These are phyloP conservation scores for Sciurus vulgaris DNA, from an alignment of 2,797 vertebrate genomes.

Conservation along the genomic window DNA sequence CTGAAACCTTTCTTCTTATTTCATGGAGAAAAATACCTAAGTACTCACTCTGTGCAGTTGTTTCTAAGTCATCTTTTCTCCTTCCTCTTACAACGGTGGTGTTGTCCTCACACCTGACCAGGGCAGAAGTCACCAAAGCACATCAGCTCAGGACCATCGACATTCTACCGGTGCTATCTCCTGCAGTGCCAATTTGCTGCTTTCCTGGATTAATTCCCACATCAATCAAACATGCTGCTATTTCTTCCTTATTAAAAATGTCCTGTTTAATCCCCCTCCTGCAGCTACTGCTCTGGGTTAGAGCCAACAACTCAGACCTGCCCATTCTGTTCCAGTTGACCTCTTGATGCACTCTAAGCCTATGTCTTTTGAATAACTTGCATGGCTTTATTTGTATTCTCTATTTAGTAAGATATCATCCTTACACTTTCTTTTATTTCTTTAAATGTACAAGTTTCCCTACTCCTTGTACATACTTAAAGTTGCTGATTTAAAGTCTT, in stretches of 20 bases:
- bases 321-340: not conserved
- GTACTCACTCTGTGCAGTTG: not conserved
- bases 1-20: not conserved
- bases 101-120: too few species aligned
- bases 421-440: not conserved
- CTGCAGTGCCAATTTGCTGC: too few species aligned
- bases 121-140: too few species aligned
- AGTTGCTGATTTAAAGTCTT: conserved; percentile 12
- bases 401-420: not conserved
- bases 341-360: not conserved
- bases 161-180: not conserved
- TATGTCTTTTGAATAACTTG: not conserved
- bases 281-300: not conserved
- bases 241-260: not conserved
- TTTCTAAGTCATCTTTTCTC: not conserved
- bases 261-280: not conserved
- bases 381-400: not conserved
- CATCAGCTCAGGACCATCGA: too few species aligned
- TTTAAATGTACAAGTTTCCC: not conserved
- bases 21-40: not conserved
- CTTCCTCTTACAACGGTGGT: not conserved
- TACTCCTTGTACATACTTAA: not conserved
- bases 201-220: not conserved
- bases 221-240: not conserved
- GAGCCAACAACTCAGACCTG: not conserved